Evolutionary conservation across 1,140 invertebrate genomes (phyloP), one percentile per base, ranked within the genome.

Genomic region (Choristoneura fumiferana): DNA sequence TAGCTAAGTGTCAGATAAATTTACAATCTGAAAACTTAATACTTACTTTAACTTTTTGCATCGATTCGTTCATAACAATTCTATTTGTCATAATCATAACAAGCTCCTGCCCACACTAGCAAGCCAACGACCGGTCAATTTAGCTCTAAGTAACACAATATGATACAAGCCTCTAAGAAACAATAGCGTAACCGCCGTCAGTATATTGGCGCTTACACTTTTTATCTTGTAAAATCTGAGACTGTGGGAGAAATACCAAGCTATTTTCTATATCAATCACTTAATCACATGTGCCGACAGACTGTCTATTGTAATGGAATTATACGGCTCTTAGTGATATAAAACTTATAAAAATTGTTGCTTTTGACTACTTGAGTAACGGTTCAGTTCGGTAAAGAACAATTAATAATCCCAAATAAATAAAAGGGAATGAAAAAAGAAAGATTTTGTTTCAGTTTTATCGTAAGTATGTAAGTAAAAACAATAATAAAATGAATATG

Each of bases 211-310:
- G 0, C 17, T 33, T 49, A 49, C 4, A n/a, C 10, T 17, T 5
- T 49, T 49, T 49, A 12, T 8, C n/a, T 12, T 13, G 17, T 49
- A 8, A 8, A 22, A 22, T 4, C 22, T 29, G 2, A 9, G 0
- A 17, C 2, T 49, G 43, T 49, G 43, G 43, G 43, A 49, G 43
- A 49, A 49, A 49, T 49, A 33, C 18, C 18, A 18, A 29, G 43
- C 18, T 13, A 12, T 49, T 49, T 17, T 45, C 15, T 49, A 29
- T 45, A n/a, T 45, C 40, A 45, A 45, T 49, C 43, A 17, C 29
- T 49, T 49, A 18, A 49, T 49, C 22, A 33, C 18, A 49, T 18
- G 22, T 29, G 22, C 9, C 43, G n/a, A 13, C 37, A 13, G 4
- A 13, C 17, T 18, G 43, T 2, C 18, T 33, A 49, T 49, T 49